A percentile compares a stretch with the other conserved stretches of the same genome.
Evolutionary conservation across 1,140 invertebrate species (phyloP).

Genomic region (Aphidius gifuensis): DNA sequence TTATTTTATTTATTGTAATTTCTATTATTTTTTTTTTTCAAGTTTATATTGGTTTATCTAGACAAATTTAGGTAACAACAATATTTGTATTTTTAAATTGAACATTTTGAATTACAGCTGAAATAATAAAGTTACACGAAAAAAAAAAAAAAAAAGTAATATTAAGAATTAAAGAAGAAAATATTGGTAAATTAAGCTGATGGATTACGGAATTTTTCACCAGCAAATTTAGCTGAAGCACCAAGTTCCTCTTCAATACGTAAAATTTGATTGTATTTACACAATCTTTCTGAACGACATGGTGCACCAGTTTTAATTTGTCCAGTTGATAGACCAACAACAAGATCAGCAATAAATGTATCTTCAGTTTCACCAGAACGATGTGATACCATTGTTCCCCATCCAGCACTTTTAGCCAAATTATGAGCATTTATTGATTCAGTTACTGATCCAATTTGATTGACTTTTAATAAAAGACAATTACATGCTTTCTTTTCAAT

Average conservation of each 20-base stretch:
- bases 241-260: conserved; percentile 98
- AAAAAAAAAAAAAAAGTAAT: too few relatives aligned
- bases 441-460: conserved; percentile 97
- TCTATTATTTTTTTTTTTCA: too few relatives aligned
- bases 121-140: too few relatives aligned
- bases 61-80: too few relatives aligned
- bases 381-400: conserved; percentile 99
- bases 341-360: conserved; percentile 97
- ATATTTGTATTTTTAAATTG: too few relatives aligned
- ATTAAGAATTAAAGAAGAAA: too few relatives aligned
- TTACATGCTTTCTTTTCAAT: conserved; percentile 98
- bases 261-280: conserved; percentile 98
- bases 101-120: too few relatives aligned
- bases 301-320: conserved; percentile 99
- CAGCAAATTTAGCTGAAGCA: conserved; percentile 84
- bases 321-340: conserved; percentile 94
- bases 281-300: conserved; percentile 95
- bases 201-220: conserved; percentile 89
- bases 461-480: conserved; percentile 94
- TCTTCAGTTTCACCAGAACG: conserved; percentile 98
- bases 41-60: too few relatives aligned
- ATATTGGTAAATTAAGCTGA: conserved; percentile 40
- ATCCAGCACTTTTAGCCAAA: conserved; percentile 89
- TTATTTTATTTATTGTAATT: too few relatives aligned
- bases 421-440: conserved; percentile 96